These are phyloP conservation scores for Gymnopithys bicolor DNA, from an alignment of 2,797 vertebrate species.

Conservation along the genomic window DNA sequence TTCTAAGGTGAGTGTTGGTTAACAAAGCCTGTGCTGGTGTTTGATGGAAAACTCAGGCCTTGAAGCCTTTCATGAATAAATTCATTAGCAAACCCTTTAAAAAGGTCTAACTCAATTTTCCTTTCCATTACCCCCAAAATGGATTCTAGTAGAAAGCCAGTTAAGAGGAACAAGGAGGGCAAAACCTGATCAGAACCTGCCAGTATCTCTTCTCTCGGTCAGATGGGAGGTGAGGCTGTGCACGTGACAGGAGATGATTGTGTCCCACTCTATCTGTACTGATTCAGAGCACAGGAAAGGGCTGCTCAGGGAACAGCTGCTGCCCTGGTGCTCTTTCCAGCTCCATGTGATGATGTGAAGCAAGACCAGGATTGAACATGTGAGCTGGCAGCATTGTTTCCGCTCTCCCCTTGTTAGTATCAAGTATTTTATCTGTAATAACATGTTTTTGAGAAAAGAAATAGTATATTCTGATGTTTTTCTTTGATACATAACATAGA, in stretches of 20 bases:
- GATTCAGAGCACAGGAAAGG: background rate
- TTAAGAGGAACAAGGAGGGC: constrained; percentile 20
- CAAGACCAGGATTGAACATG: background rate
- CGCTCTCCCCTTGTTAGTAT: background rate
- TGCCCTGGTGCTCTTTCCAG: background rate
- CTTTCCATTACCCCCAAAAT: constrained; percentile 40
- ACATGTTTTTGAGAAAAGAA: background rate
- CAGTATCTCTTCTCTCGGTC: background rate
- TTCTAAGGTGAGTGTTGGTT: constrained; percentile 20
- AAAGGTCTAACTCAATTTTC: constrained; percentile 60
- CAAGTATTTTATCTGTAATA: background rate
- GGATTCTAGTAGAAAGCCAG: constrained; percentile 23
- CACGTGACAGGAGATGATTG: background rate
- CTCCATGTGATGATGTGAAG: background rate
- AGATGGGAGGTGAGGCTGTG: background rate
- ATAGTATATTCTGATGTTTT: accelerated
- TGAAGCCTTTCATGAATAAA: constrained; percentile 53
- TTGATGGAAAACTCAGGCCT: constrained; percentile 42
- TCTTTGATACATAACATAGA: background rate
- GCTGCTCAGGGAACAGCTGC: background rate
- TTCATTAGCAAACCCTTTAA: constrained; percentile 55
- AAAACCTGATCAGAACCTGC: constrained; percentile 11
- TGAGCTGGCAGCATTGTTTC: background rate
- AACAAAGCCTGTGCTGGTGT: constrained; percentile 9
- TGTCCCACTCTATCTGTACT: background rate